Conservation (phyloP, 2,113 vertebrate genomes). For the Saguinus imperator region DNA sequence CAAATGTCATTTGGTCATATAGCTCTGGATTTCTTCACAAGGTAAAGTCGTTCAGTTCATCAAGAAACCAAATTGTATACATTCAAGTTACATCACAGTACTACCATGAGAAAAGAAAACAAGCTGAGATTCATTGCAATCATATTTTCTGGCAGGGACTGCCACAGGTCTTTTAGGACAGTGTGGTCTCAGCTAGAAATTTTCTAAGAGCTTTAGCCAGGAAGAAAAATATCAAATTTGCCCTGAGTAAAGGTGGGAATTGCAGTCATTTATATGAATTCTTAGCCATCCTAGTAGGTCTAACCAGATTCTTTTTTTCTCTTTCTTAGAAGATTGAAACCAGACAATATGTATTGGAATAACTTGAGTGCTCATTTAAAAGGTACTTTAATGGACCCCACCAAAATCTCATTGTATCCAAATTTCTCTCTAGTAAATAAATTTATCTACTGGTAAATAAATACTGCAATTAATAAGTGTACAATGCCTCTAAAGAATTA, state of each 20-base stretch:
- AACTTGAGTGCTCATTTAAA: neutral
- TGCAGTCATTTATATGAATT: conserved; percentile 27
- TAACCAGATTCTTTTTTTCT: neutral
- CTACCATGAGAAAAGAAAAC: conserved; percentile 55
- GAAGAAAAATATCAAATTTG: conserved; percentile 57
- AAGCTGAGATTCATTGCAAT: conserved; percentile 40
- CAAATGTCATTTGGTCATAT: conserved; percentile 49
- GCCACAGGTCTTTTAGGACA: conserved; percentile 44
- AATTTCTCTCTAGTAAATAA: neutral
- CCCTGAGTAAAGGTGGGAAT: conserved; percentile 19
- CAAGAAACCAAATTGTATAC: conserved; percentile 48
- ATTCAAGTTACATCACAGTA: conserved; percentile 24
- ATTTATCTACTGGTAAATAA: neutral
- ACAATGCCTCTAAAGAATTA: neutral
- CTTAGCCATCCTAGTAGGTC: conserved; percentile 8
- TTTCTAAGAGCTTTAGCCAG: conserved; percentile 39
- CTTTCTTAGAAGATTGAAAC: neutral
- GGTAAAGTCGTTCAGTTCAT: conserved; percentile 15
- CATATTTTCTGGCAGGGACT: neutral
- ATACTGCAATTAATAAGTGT: neutral
- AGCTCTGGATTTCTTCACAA: conserved; percentile 40
- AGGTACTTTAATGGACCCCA: neutral
- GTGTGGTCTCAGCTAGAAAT: conserved; percentile 45
- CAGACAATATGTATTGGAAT: neutral
- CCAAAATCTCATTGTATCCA: neutral